A percentile compares a stretch with the other conserved stretches of the same genome.
These are phyloP conservation scores for Pseudonaja textilis DNA, from an alignment of 2,113 vertebrate species.

Conservation along the genomic window DNA sequence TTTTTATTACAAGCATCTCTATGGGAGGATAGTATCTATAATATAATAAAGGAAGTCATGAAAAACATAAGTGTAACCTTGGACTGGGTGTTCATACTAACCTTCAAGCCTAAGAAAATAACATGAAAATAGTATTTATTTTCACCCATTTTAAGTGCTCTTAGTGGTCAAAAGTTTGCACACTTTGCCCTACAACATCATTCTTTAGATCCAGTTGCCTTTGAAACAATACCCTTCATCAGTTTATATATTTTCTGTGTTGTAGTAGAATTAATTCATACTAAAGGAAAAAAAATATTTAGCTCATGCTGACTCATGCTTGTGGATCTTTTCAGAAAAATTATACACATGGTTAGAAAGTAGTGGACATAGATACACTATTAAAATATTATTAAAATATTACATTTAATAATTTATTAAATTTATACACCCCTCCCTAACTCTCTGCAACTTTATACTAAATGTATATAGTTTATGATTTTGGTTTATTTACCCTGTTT, in stretches of 20 bases:
- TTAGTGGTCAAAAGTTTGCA: neutral
- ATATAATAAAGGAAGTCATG: neutral
- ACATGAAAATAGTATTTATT: neutral
- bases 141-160: neutral
- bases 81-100: neutral
- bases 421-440: neutral
- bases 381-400: neutral
- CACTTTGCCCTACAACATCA: neutral
- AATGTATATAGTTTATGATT: neutral
- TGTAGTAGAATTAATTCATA: neutral
- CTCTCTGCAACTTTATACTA: neutral
- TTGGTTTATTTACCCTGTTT: neutral
- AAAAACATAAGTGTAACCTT: neutral
- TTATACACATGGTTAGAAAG: neutral
- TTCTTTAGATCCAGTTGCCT: neutral
- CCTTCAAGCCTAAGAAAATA: neutral
- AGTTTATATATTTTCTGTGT: neutral
- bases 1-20: neutral
- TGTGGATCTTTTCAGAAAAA: neutral
- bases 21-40: neutral
- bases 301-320: neutral
- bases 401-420: neutral
- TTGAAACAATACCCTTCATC: neutral
- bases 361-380: neutral
- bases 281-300: neutral